These are phyloP conservation scores for Hippocampus barbouri DNA, from an alignment of 2,113 vertebrate genomes.

Conservation along the genomic window DNA sequence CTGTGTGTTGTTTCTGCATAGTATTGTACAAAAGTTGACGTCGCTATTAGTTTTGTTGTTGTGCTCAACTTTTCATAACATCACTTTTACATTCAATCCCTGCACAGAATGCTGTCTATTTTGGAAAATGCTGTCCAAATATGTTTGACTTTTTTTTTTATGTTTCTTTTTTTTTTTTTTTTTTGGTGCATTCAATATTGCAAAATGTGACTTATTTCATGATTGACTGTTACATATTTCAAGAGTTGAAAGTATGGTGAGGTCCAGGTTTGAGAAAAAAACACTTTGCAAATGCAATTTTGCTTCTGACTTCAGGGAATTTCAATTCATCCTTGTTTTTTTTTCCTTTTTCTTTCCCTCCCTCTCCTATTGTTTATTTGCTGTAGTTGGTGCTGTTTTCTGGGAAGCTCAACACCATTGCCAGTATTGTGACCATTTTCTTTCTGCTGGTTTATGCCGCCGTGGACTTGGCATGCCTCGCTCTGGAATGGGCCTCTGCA, in stretches of 20 bases:
- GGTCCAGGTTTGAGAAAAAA: not conserved
- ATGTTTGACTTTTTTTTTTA: no score
- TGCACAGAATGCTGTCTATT: no score
- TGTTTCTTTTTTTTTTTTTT: no score
- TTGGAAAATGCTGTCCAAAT: no score
- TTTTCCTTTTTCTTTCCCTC: not conserved
- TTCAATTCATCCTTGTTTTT: not conserved
- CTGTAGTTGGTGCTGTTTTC: conserved; percentile 62
- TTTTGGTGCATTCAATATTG: no score
- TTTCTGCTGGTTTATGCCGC: conserved; percentile 88
- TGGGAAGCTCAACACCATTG: conserved; percentile 82
- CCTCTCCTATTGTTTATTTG: not conserved
- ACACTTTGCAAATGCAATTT: not conserved
- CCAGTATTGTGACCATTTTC: conserved; percentile 86
- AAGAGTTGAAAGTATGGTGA: not conserved
- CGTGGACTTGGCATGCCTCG: conserved; percentile 85
- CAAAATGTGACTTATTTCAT: not conserved
- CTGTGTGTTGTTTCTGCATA: not conserved
- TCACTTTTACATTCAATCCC: no score
- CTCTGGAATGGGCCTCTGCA: conserved; percentile 88
- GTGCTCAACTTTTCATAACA: no score
- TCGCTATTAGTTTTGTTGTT: no score
- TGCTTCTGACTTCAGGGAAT: conserved; percentile 15
- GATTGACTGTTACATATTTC: not conserved
- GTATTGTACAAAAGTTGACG: not conserved